A percentile compares a stretch with the other conserved stretches of the same genome.
phyloP scores from a whole-genome alignment of 2,888 invertebrate genomes.

The Atherix ibis region DNA sequence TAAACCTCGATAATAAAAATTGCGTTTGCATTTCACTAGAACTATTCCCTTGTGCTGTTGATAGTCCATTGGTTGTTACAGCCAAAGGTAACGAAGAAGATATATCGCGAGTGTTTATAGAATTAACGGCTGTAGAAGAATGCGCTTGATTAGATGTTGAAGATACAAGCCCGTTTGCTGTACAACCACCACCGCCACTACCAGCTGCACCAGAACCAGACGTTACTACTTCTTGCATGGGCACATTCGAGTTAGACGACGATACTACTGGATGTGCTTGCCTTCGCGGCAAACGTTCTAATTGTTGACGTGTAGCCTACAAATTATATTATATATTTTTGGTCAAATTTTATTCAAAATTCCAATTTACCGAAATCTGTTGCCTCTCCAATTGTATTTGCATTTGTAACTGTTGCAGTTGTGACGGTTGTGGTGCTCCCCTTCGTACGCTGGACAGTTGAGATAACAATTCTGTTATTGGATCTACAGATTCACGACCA shows the following conservation, averaged over 20 bases:
- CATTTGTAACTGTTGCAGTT: slow-evolving; percentile 89
- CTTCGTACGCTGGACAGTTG: slow-evolving; percentile 86
- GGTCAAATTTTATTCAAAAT: slow-evolving; percentile 1
- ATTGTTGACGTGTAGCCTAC: slow-evolving; percentile 70
- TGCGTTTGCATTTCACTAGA: slow-evolving; percentile 22
- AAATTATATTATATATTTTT: slow-evolving; percentile 4
- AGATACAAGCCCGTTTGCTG: slow-evolving; percentile 15
- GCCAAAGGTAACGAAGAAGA: slow-evolving; percentile 16
- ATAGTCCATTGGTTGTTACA: slow-evolving; percentile 19
- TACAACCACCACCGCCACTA: slow-evolving; percentile 12
- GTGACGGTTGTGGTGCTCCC: slow-evolving; percentile 48
- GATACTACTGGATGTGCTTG: slow-evolving; percentile 51
- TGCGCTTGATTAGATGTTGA: slow-evolving; percentile 26
- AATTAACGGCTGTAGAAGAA: slow-evolving; percentile 22
- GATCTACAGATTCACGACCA: slow-evolving; percentile 86
- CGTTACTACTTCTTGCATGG: slow-evolving; percentile 31
- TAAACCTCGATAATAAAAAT: slow-evolving; percentile 34
- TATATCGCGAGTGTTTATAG: slow-evolving; percentile 31
- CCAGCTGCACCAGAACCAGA: slow-evolving; percentile 27
- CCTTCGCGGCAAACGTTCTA: slow-evolving; percentile 76
- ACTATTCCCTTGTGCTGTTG: slow-evolving; percentile 15
- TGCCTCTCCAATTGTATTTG: slow-evolving; percentile 82
- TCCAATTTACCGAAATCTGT: slow-evolving; percentile 22
- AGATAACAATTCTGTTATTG: slow-evolving; percentile 87
- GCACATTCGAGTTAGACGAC: slow-evolving; percentile 41